These are phyloP conservation scores for Astropecten irregularis DNA, from an alignment of 53 echinoderm and acorn worm genomes.

Conservation along the genomic window DNA sequence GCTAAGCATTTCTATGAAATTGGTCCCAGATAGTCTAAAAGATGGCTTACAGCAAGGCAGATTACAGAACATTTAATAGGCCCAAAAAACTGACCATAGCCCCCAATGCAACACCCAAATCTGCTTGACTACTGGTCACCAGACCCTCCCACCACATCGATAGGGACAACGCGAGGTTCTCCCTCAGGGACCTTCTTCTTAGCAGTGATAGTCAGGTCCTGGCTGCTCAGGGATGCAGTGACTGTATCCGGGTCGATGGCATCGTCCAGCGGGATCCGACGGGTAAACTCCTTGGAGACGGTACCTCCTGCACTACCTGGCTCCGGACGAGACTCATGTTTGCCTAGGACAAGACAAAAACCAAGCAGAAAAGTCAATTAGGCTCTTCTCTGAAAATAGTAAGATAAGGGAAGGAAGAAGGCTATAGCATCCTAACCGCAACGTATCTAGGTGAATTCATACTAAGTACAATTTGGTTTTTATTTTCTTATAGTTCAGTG, in stretches of 20 bases:
- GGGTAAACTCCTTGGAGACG: conserved; percentile 74
- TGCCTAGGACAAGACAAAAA: conserved; percentile 10
- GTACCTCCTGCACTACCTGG: conserved; percentile 34
- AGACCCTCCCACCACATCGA: neutral
- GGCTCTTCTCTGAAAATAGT: too few relatives aligned
- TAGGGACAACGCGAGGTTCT: conserved; percentile 33
- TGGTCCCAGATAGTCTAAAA: too few relatives aligned
- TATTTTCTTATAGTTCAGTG: too few relatives aligned
- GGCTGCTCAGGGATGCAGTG: conserved; percentile 61
- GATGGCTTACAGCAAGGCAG: too few relatives aligned
- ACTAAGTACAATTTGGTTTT: too few relatives aligned
- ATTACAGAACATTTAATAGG: too few relatives aligned
- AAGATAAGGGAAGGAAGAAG: too few relatives aligned
- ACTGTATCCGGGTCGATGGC: conserved; percentile 73
- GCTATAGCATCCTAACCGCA: too few relatives aligned
- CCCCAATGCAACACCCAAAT: neutral
- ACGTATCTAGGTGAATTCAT: too few relatives aligned
- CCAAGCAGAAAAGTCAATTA: neutral
- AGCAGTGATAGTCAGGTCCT: conserved; percentile 64
- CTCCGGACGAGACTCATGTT: conserved; percentile 63
- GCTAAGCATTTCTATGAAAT: too few relatives aligned
- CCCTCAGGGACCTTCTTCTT: conserved; percentile 53
- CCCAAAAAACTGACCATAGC: too few relatives aligned
- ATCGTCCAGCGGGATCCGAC: conserved; percentile 55
- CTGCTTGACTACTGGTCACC: neutral